Evolutionary conservation across 2,888 invertebrate species (phyloP).

Genomic region (Omphaloscelis lunosa): DNA sequence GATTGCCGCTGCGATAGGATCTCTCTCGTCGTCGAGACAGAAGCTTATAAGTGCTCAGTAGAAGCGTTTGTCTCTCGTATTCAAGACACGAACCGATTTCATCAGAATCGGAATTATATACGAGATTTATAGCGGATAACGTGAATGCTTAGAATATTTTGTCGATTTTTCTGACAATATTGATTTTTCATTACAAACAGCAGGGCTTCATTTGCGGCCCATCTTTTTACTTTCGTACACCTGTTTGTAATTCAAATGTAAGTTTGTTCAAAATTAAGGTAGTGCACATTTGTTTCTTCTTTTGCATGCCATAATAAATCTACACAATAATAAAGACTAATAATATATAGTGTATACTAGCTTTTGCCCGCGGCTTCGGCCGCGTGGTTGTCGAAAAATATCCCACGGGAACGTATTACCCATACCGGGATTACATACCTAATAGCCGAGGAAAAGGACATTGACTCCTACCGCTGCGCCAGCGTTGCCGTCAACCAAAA

Average conservation of each 20-base stretch:
- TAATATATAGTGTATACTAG: no score
- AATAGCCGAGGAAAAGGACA: no score
- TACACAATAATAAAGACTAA: no score
- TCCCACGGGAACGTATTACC: no score
- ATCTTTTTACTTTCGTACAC: neutral
- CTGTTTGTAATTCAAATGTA: neutral
- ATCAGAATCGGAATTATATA: constrained; percentile 16
- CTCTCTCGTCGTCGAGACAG: neutral
- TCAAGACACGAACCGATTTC: constrained; percentile 27
- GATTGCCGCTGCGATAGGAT: constrained; percentile 5
- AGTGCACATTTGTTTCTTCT: neutral
- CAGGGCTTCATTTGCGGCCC: neutral
- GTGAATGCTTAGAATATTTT: constrained; percentile 11
- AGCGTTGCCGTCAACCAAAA: no score
- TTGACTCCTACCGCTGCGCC: no score
- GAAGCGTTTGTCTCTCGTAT: constrained; percentile 5
- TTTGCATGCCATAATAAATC: neutral
- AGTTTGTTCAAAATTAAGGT: neutral
- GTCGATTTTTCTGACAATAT: neutral
- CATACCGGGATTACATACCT: no score
- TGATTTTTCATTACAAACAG: constrained; percentile 1
- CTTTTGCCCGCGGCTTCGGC: no score
- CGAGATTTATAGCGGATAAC: neutral
- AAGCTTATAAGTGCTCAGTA: neutral
- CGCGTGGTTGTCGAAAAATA: no score